phyloP scores from a whole-genome alignment of 2,888 invertebrate species.

The Eupeodes luniger region DNA sequence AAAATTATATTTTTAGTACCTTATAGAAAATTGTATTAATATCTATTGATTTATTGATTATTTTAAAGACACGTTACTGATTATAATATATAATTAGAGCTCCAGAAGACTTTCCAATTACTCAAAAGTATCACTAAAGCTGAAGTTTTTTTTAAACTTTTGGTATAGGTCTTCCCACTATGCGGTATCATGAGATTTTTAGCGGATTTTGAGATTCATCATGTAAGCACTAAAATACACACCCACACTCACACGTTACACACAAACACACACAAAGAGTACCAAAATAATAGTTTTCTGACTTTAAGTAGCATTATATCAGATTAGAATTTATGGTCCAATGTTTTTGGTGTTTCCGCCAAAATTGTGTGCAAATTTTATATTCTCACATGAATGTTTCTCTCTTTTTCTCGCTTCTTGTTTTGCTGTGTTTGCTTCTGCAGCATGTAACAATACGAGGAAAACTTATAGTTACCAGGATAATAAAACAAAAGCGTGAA shows the following conservation, averaged over 20 bases:
- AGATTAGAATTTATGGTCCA: conserved; percentile 60
- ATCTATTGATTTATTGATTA: too few relatives aligned
- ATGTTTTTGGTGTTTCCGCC: conserved; percentile 61
- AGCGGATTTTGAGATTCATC: conserved; percentile 31
- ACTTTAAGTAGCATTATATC: conserved; percentile 65
- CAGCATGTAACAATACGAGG: neutral
- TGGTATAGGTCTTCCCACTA: too few relatives aligned
- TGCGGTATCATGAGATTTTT: too few relatives aligned
- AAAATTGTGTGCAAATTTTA: conserved; percentile 35
- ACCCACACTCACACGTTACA: neutral
- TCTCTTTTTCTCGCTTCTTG: neutral
- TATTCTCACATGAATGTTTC: conserved; percentile 3
- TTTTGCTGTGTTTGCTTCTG: neutral
- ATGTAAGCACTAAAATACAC: conserved; percentile 4
- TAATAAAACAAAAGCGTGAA: conserved; percentile 41
- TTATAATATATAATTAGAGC: too few relatives aligned
- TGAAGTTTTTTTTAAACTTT: too few relatives aligned
- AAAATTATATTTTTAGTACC: too few relatives aligned
- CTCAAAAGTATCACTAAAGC: too few relatives aligned
- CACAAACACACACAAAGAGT: conserved; percentile 2
- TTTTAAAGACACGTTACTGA: too few relatives aligned
- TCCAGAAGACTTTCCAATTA: too few relatives aligned
- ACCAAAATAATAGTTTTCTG: conserved; percentile 43
- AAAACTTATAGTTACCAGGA: neutral
- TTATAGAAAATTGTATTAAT: too few relatives aligned